A percentile compares a stretch with the other conserved stretches of the same genome.
Evolutionary conservation across 2,797 vertebrate genomes (phyloP).

Genomic region (Heteromormyrus szaboi): DNA sequence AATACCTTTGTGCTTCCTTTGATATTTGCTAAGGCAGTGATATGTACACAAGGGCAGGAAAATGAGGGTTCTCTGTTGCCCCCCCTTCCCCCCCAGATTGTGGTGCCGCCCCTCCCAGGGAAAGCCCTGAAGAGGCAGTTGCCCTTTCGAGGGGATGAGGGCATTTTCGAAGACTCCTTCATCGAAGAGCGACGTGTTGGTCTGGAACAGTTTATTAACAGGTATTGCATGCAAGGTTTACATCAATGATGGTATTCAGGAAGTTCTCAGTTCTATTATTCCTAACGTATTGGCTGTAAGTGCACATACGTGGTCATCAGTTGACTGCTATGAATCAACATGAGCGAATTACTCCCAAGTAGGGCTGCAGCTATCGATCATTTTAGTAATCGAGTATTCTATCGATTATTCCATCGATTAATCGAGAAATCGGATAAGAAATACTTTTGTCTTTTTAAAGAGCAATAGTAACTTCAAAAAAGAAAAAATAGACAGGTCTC

Average conservation of each 20-base stretch:
- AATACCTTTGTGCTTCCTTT: background rate
- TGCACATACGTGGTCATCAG: background rate
- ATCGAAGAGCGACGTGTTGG: conserved; percentile 91
- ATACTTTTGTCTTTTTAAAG: too few relatives aligned
- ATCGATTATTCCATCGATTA: too few relatives aligned
- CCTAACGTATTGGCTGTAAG: background rate
- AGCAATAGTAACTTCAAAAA: too few relatives aligned
- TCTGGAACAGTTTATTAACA: conserved; percentile 99
- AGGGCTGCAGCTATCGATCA: too few relatives aligned
- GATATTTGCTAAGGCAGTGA: background rate
- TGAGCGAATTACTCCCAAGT: background rate
- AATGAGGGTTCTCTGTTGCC: background rate
- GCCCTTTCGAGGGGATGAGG: conserved; percentile 90
- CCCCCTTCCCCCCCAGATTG: conserved; percentile 68
- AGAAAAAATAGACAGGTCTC: too few relatives aligned
- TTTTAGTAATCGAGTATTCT: too few relatives aligned
- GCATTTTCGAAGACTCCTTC: conserved; percentile 95
- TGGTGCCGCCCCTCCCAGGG: conserved; percentile 92
- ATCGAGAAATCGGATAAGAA: too few relatives aligned
- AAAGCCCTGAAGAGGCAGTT: conserved; percentile 97
- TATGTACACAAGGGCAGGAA: background rate
- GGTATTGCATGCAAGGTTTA: conserved; percentile 53
- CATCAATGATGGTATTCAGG: background rate
- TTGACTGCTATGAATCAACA: background rate
- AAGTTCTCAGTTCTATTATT: background rate